Evolutionary conservation across 2,113 vertebrate genomes (phyloP).

Genomic region (Caracal caracal): DNA sequence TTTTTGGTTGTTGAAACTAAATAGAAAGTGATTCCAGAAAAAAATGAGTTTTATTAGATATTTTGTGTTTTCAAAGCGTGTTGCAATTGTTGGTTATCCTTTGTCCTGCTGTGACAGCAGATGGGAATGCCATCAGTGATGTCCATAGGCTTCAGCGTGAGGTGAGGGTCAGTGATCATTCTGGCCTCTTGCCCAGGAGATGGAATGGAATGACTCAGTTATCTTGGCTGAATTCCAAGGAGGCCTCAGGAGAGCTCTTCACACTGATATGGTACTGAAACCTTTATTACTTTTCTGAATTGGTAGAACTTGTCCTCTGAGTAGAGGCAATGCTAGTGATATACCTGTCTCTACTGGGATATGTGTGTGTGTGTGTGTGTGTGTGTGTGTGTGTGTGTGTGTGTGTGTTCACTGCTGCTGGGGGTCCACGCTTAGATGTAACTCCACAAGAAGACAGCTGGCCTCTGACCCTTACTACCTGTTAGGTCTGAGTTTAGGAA

Average conservation of each 20-base stretch:
- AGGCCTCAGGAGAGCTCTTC: constrained; percentile 9
- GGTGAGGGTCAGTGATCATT: constrained; percentile 46
- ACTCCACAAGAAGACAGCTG: background rate
- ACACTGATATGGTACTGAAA: constrained; percentile 36
- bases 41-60: constrained; percentile 9
- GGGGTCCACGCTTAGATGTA: background rate
- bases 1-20: constrained; percentile 23
- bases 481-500: background rate
- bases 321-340: background rate
- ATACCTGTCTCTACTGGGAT: background rate
- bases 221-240: constrained; percentile 57
- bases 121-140: constrained; percentile 54
- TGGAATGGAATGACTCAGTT: constrained; percentile 61
- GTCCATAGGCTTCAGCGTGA: constrained; percentile 34
- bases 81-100: constrained; percentile 26
- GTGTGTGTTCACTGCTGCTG: background rate
- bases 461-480: background rate
- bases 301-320: background rate
- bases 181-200: constrained; percentile 62
- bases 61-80: constrained; percentile 46
- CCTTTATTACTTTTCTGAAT: constrained; percentile 28
- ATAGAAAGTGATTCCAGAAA: constrained; percentile 5
- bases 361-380: background rate
- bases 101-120: constrained; percentile 52
- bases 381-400: background rate